phyloP scores from a whole-genome alignment of 2,113 vertebrate species.

The Dunckerocampus dactyliophorus region DNA sequence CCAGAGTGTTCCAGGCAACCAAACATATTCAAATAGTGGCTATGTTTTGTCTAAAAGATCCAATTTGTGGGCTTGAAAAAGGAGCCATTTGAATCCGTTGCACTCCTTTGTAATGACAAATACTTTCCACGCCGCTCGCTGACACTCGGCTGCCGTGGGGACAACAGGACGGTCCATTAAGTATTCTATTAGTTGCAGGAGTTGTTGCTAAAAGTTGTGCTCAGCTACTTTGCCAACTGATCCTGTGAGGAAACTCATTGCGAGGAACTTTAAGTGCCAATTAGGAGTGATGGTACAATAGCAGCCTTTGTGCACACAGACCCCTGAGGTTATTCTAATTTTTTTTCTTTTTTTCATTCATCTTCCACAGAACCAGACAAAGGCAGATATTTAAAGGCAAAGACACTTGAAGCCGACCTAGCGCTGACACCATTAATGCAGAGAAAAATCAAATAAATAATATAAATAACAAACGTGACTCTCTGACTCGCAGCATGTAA shows the following conservation, averaged over 20 bases:
- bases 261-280: conserved; percentile 3
- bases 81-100: background rate
- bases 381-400: background rate
- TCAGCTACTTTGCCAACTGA: conserved; percentile 6
- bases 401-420: background rate
- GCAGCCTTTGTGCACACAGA: background rate
- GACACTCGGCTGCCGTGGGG: background rate
- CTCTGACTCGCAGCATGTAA: background rate
- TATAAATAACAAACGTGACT: background rate
- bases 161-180: conserved; percentile 1
- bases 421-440: background rate
- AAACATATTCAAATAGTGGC: background rate
- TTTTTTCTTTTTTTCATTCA: background rate
- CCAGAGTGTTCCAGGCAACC: background rate
- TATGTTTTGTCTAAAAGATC: background rate
- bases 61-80: background rate
- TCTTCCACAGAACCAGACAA: background rate
- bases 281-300: background rate
- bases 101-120: conserved; percentile 1
- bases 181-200: conserved; percentile 1
- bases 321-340: background rate
- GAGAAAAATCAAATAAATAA: background rate
- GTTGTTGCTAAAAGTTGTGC: conserved; percentile 7
- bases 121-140: background rate
- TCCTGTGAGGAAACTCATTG: conserved; percentile 10